Percentiles rank a stretch among this genome's conserved stretches.
Conservation (phyloP, 2,113 vertebrate genomes). For the Poeciliopsis prolifica region DNA sequence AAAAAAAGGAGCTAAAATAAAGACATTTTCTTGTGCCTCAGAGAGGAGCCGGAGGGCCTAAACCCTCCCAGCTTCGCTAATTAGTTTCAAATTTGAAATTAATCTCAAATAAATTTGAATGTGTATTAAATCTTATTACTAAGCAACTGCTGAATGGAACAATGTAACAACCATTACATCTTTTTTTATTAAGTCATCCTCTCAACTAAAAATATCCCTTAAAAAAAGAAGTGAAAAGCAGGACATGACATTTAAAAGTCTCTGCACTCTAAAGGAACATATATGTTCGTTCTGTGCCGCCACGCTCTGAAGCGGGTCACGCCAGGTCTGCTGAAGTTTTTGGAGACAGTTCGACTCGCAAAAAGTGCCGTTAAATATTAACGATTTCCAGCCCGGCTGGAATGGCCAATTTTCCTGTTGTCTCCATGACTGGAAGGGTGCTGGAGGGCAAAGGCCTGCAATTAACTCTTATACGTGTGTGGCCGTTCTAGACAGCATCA, state of each 20-base stretch:
- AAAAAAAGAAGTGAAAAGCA: slow-evolving; percentile 8
- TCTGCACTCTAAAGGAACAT: slow-evolving; percentile 13
- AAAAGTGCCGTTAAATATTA: slow-evolving; percentile 77
- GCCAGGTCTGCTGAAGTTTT: slow-evolving; percentile 54
- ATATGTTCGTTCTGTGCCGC: slow-evolving; percentile 17
- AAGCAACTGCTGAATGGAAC: neutral
- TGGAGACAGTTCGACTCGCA: slow-evolving; percentile 66
- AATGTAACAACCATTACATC: neutral
- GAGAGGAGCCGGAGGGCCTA: neutral
- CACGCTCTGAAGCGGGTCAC: slow-evolving; percentile 39
- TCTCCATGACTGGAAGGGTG: slow-evolving; percentile 76
- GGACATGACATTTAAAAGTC: neutral
- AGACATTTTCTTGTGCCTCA: neutral
- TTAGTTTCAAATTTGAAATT: neutral
- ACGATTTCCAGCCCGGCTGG: slow-evolving; percentile 74
- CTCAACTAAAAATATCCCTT: neutral
- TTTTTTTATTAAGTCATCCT: neutral
- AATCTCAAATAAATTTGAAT: neutral
- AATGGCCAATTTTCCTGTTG: slow-evolving; percentile 78
- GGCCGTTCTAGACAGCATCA: slow-evolving; percentile 76
- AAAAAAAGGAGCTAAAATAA: no score
- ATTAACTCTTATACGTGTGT: slow-evolving; percentile 82
- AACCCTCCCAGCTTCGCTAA: neutral
- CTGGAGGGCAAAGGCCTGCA: slow-evolving; percentile 80
- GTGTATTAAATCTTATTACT: neutral